Conservation (phyloP, 2,797 vertebrate genomes). For the Sparus aurata region DNA sequence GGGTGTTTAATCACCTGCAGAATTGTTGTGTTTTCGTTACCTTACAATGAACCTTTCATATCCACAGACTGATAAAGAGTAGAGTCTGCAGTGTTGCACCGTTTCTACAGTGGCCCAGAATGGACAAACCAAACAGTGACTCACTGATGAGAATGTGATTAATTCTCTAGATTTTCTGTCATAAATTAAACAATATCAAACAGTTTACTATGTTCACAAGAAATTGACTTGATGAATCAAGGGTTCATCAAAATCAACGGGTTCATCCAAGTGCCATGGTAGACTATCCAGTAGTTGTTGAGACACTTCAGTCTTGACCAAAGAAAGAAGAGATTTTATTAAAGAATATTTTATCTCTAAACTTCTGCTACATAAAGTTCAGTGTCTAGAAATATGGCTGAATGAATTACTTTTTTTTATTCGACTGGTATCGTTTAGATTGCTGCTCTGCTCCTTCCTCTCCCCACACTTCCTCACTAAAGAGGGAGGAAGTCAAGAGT, state of each 20-base stretch:
- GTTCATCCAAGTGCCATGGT: not conserved
- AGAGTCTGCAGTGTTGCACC: too few species aligned
- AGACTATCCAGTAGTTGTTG: not conserved
- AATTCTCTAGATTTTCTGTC: not conserved
- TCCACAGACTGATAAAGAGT: too few species aligned
- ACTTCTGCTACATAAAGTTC: not conserved
- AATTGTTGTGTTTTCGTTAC: too few species aligned
- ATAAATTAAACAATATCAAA: not conserved
- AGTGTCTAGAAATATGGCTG: not conserved
- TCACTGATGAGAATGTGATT: not conserved
- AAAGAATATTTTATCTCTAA: not conserved
- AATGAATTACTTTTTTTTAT: not conserved
- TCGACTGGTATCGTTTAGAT: slow-evolving; percentile 9
- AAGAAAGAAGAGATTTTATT: not conserved
- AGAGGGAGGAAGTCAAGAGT: slow-evolving; percentile 61
- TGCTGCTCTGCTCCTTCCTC: slow-evolving; percentile 27
- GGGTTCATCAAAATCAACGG: not conserved
- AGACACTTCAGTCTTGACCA: not conserved
- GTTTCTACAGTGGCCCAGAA: too few species aligned
- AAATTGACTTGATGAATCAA: too few species aligned
- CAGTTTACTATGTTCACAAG: too few species aligned
- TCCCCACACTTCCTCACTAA: slow-evolving; percentile 33
- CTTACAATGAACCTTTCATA: too few species aligned
- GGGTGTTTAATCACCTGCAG: not conserved
- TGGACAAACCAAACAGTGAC: too few species aligned